These are phyloP conservation scores for Tineola bisselliella DNA, from an alignment of 2,888 invertebrate genomes.

Conservation along the genomic window DNA sequence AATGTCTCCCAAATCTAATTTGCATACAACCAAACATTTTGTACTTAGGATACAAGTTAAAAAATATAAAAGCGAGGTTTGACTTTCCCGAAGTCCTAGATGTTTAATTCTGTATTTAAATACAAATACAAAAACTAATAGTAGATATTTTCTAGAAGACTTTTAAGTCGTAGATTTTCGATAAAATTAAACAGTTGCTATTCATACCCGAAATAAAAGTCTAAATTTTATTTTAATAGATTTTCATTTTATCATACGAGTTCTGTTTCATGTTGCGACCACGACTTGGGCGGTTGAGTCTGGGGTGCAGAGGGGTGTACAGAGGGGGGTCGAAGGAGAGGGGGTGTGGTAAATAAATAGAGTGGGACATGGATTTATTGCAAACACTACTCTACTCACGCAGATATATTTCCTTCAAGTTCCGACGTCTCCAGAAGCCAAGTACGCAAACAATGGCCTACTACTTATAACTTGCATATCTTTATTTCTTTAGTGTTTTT, in stretches of 20 bases:
- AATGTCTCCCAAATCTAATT: too few species aligned
- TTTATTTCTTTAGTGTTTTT: too few species aligned
- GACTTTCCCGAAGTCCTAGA: too few species aligned
- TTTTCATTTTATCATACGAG: conserved; percentile 8
- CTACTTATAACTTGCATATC: conserved; percentile 1
- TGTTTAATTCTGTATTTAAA: too few species aligned
- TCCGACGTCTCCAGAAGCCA: conserved; percentile 25
- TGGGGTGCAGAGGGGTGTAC: conserved; percentile 21
- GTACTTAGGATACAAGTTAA: too few species aligned
- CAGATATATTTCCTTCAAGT: conserved; percentile 21
- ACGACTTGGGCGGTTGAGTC: conserved; percentile 20
- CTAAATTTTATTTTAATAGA: neutral
- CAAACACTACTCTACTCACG: conserved; percentile 33
- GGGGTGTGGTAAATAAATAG: conserved; percentile 52
- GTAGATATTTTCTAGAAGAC: too few species aligned
- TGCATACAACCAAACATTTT: too few species aligned
- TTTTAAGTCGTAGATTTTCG: too few species aligned
- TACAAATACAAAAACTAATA: too few species aligned
- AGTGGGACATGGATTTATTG: conserved; percentile 56
- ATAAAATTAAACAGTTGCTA: too few species aligned
- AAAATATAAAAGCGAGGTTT: too few species aligned
- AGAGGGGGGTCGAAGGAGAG: conserved; percentile 24
- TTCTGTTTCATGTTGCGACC: conserved; percentile 8
- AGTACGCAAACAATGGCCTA: neutral
- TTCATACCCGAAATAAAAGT: too few species aligned